phyloP scores from a whole-genome alignment of 2,113 vertebrate species.

The Bos javanicus region DNA sequence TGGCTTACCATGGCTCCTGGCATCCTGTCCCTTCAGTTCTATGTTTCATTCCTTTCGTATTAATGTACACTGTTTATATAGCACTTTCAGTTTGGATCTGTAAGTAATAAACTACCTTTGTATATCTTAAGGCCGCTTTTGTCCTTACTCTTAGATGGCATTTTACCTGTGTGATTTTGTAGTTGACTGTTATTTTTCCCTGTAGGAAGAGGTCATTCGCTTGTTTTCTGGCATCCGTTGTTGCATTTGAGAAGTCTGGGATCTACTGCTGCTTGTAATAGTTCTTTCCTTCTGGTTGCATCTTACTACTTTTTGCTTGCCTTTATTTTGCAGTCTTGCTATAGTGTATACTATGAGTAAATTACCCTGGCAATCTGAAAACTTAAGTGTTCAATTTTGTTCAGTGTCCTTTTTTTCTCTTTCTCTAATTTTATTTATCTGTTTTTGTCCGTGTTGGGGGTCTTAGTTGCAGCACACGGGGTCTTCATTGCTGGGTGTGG shows the following conservation, averaged over 20 bases:
- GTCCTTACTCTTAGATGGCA: neutral
- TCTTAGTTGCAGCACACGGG: neutral
- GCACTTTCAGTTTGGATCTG: neutral
- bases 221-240: neutral
- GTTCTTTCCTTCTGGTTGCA: neutral
- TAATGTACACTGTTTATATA: neutral
- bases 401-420: neutral
- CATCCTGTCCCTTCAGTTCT: neutral
- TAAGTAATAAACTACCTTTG: neutral
- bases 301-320: neutral
- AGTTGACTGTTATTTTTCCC: neutral
- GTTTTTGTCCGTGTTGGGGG: neutral
- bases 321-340: neutral
- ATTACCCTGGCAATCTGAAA: neutral
- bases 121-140: neutral
- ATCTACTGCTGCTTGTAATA: neutral
- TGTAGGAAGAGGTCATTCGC: neutral
- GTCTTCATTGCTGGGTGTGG: neutral
- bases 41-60: neutral
- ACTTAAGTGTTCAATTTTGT: neutral
- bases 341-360: neutral
- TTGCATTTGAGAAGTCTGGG: neutral
- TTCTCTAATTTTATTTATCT: neutral
- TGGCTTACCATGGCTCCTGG: neutral
- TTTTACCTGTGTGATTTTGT: neutral